A percentile compares a stretch with the other conserved stretches of the same genome.
Evolutionary conservation across 2,888 invertebrate species (phyloP).

Genomic region (Dendrolimus houi): DNA sequence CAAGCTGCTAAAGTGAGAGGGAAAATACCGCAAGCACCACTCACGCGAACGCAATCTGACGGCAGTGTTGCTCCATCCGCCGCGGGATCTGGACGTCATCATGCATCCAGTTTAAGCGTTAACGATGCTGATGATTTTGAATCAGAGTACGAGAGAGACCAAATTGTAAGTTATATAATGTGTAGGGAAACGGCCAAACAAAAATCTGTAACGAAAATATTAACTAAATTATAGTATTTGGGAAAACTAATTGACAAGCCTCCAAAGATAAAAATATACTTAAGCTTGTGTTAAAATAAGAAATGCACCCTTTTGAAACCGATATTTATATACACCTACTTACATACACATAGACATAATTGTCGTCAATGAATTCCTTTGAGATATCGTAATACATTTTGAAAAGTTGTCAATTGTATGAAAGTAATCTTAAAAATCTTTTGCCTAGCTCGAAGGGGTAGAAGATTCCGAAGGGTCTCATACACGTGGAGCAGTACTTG

Average conservation of each 20-base stretch:
- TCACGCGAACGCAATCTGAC: constrained; percentile 86
- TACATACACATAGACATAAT: too few species aligned
- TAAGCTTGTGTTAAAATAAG: too few species aligned
- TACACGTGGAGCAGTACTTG: constrained; percentile 84
- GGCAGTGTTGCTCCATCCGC: constrained; percentile 81
- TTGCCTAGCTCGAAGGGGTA: constrained; percentile 37
- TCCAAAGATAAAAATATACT: too few species aligned
- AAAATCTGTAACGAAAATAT: background rate
- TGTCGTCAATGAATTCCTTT: too few species aligned
- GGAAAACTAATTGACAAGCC: too few species aligned
- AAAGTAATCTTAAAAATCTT: background rate
- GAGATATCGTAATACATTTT: too few species aligned
- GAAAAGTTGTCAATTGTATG: too few species aligned
- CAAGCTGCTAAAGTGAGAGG: constrained; percentile 58
- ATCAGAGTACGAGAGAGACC: constrained; percentile 71
- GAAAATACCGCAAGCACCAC: constrained; percentile 43
- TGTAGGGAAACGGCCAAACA: background rate
- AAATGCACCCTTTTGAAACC: too few species aligned
- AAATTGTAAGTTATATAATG: constrained; percentile 36
- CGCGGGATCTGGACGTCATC: constrained; percentile 78
- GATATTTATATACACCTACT: too few species aligned
- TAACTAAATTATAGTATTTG: background rate
- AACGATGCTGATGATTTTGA: constrained; percentile 82
- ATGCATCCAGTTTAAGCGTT: constrained; percentile 83
- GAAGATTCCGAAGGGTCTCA: constrained; percentile 54